Base-by-base conservation (phyloP, 1,140 invertebrate species). In the Globodera ellingtonae region DNA sequence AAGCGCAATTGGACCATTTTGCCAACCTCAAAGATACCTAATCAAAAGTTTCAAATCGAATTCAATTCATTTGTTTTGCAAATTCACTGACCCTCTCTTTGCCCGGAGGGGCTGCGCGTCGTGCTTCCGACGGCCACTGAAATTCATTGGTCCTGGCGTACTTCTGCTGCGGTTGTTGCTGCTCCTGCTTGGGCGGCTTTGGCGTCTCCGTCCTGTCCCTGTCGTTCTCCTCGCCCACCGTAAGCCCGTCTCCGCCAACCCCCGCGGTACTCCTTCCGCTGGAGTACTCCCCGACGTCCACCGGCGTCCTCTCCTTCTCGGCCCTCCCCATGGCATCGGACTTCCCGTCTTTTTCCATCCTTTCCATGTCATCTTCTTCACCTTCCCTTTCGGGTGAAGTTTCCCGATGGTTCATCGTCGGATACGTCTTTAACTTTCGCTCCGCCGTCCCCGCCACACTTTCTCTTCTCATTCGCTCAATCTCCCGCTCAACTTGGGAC, bases 391-490 rank as follows among this genome's bases (percentile, higher is more conserved):
- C 59, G 52, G 59, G 59, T 48, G 24, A 76, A 56, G 69, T 18
- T 15, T 4, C 65, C 50, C 66, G 13, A 35, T n/a, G 66, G 18
- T 44, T 76, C n/a, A 21, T 75, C 15, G 66, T 15, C 67, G 47
- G 6, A 8, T 47, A n/a, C n/a, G 48, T 48, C 62, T 77, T n/a
- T n/a, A 56, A 56, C 65, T 35, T 59, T 48, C 3, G 0, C 8
- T 21, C 46, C 24, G 21, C 24, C 47, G 24, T 21, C 18, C 5
- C 15, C 3, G 48, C 62, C 21, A 76, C 75, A 76, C 75, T 76
- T 50, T 50, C 21, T 35, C 62, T 62, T 46, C 75, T 62, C 75
- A 77, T 77, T 9, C 75, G n/a, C 50, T 77, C 75, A 69, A 77
- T 77, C 21, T 77, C 75, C 48, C 24, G 18, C 48, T 77, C 75